A percentile compares a stretch with the other conserved stretches of the same genome.
phyloP scores from a whole-genome alignment of 2,888 invertebrate species.

The Teleogryllus oceanicus region DNA sequence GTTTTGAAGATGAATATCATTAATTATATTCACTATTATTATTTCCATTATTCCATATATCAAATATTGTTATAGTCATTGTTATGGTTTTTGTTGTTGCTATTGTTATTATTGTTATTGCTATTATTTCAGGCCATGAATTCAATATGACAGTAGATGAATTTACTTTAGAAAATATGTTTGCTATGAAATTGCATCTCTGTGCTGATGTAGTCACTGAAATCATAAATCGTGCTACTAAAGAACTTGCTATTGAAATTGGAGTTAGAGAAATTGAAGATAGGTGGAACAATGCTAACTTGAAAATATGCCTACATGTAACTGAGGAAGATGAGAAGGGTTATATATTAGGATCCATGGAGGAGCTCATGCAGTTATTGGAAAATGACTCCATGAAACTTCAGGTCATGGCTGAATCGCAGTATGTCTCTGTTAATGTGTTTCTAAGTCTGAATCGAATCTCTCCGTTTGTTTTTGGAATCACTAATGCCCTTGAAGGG shows the following conservation, averaged over 20 bases:
- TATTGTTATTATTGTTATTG: no score
- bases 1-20: no score
- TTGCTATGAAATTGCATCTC: constrained; percentile 1
- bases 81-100: no score
- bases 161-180: constrained; percentile 21
- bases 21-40: no score
- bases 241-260: neutral
- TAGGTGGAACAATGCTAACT: neutral
- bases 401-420: neutral
- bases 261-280: constrained; percentile 6
- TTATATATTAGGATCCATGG: neutral
- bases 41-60: no score
- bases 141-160: neutral
- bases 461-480: no score
- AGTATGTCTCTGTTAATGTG: neutral
- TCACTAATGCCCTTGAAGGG: no score
- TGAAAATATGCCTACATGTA: neutral
- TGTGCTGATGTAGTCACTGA: neutral
- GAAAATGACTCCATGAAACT: neutral
- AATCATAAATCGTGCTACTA: constrained; percentile 11
- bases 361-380: neutral
- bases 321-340: neutral
- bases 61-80: no score
- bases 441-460: no score
- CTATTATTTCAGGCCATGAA: neutral